phyloP scores from a whole-genome alignment of 2,113 vertebrate species.

The Pedetes capensis region DNA sequence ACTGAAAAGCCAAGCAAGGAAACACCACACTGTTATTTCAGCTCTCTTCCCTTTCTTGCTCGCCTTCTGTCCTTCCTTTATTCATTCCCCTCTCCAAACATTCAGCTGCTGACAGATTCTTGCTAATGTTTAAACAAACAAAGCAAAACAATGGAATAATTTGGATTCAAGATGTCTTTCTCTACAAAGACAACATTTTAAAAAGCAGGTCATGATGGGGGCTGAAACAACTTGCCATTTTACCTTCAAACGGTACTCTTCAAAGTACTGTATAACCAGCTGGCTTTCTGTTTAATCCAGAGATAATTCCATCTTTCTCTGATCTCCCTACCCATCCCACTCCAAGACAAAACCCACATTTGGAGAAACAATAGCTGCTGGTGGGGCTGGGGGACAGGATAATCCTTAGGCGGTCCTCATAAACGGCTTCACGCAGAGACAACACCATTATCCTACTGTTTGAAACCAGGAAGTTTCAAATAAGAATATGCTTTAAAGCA shows the following conservation, averaged over 20 bases:
- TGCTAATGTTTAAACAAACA: conserved; percentile 5
- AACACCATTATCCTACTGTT: neutral
- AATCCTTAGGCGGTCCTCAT: neutral
- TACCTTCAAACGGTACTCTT: conserved; percentile 37
- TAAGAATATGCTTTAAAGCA: neutral
- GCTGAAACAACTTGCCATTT: neutral
- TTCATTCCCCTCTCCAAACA: neutral
- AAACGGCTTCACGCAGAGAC: neutral
- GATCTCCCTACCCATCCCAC: neutral
- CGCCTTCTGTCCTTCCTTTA: neutral
- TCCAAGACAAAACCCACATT: neutral
- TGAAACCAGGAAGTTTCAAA: neutral
- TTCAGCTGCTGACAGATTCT: neutral
- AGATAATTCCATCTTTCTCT: conserved; percentile 21
- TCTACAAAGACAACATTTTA: conserved; percentile 5
- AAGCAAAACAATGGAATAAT: neutral
- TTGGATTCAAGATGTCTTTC: conserved; percentile 2
- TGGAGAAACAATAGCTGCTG: conserved; percentile 18
- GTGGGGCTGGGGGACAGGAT: neutral
- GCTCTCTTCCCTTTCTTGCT: neutral
- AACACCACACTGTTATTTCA: neutral
- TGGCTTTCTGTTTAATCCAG: neutral
- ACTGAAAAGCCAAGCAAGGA: neutral
- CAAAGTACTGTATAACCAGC: neutral
- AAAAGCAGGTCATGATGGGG: neutral